A percentile compares a stretch with the other conserved stretches of the same genome.
Evolutionary conservation across 2,888 invertebrate species (phyloP).

Genomic region (Hyposoter dolosus): DNA sequence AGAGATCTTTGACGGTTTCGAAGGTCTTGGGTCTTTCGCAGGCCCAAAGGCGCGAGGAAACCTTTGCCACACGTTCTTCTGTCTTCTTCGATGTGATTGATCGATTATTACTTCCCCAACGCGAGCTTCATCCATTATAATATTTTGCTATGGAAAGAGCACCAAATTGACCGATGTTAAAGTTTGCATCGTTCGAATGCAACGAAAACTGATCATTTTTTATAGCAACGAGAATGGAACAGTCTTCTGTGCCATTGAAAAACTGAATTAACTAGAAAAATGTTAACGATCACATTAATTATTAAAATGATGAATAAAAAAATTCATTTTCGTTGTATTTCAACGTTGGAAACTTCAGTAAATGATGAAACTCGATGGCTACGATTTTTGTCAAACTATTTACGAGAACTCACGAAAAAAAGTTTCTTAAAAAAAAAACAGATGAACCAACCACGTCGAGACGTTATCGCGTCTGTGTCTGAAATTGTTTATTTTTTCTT

Average conservation of each 20-base stretch:
- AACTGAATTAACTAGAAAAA: too few relatives aligned
- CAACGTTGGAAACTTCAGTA: not conserved
- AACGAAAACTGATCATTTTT: not conserved
- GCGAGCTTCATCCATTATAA: slow-evolving; percentile 41
- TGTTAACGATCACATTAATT: too few relatives aligned
- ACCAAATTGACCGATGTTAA: not conserved
- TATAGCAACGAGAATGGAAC: not conserved
- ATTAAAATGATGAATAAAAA: too few relatives aligned
- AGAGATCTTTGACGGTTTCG: slow-evolving; percentile 15
- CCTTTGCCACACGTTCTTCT: slow-evolving; percentile 27
- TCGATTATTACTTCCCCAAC: slow-evolving; percentile 37
- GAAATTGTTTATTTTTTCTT: not conserved
- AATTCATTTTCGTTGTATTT: too few relatives aligned
- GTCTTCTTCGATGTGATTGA: slow-evolving; percentile 22
- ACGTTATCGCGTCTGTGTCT: slow-evolving; percentile 2
- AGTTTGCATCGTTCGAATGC: too few relatives aligned
- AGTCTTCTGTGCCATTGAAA: too few relatives aligned
- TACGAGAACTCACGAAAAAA: too few relatives aligned
- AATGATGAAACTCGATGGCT: not conserved
- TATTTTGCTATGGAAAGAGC: slow-evolving; percentile 15
- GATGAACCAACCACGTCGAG: not conserved
- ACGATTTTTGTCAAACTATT: too few relatives aligned
- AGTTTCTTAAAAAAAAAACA: too few relatives aligned
- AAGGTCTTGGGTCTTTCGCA: slow-evolving; percentile 22
- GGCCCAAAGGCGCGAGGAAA: slow-evolving; percentile 49